A percentile compares a stretch with the other conserved stretches of the same genome.
Evolutionary conservation across 1,140 invertebrate species (phyloP).

Genomic region (Cepaea nemoralis): DNA sequence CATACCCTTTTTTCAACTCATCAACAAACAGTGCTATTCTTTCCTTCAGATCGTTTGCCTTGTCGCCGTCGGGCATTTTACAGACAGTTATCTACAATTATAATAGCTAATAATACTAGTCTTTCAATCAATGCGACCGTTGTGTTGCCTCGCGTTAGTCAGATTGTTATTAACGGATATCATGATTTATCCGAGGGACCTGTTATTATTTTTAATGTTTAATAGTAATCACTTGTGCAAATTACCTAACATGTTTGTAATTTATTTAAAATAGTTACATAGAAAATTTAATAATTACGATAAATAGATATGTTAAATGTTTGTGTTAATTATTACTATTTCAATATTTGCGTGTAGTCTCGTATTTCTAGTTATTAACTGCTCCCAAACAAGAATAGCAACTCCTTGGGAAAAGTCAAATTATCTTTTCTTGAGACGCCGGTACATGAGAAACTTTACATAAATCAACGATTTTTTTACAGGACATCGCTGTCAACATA

Average conservation of each 20-base stretch:
- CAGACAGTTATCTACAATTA: not conserved
- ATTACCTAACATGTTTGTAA: not conserved
- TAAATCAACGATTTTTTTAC: no score
- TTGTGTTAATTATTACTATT: not conserved
- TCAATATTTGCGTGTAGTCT: not conserved
- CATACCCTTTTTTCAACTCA: slow-evolving; percentile 37
- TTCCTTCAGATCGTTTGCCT: slow-evolving; percentile 38
- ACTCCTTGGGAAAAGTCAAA: no score
- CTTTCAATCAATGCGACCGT: not conserved
- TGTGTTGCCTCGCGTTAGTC: not conserved
- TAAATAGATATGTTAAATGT: not conserved
- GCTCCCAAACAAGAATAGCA: not conserved
- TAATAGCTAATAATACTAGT: not conserved
- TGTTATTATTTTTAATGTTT: not conserved
- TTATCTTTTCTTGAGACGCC: no score
- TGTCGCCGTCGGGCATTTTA: slow-evolving; percentile 35
- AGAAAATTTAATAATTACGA: not conserved
- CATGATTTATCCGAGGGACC: not conserved
- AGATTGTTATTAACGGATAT: not conserved
- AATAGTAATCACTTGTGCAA: not conserved
- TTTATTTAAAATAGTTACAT: not conserved
- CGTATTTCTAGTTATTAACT: not conserved
- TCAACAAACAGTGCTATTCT: slow-evolving; percentile 36
- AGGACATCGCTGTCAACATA: no score
- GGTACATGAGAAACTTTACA: no score